Evolutionary conservation across 2,113 vertebrate species (phyloP).

Genomic region (Carassius gibelio): DNA sequence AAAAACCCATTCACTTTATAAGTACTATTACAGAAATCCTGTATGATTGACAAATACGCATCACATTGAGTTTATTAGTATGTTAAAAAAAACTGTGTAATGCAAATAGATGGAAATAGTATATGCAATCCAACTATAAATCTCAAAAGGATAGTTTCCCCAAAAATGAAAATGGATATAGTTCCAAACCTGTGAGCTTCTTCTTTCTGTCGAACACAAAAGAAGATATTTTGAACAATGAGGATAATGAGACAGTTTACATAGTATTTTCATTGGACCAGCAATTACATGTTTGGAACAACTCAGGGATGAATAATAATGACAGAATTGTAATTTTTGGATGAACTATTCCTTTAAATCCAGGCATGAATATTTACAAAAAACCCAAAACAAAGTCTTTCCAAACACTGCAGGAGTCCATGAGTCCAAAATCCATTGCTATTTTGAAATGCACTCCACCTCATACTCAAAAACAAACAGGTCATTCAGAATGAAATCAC

Average conservation of each 20-base stretch:
- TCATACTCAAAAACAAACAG: background rate
- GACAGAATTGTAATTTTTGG: no score
- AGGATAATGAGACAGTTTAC: no score
- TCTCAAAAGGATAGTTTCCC: no score
- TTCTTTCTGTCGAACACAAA: no score
- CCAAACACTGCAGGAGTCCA: background rate
- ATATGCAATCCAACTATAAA: background rate
- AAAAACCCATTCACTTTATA: no score
- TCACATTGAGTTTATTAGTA: background rate
- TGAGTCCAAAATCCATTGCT: background rate
- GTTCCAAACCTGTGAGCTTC: no score
- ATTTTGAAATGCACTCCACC: conserved; percentile 9
- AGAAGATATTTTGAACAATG: no score
- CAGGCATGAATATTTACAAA: background rate
- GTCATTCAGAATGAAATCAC: background rate
- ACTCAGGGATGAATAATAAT: no score
- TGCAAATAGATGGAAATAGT: background rate
- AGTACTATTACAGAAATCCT: background rate
- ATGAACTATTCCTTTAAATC: background rate
- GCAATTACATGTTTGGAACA: no score
- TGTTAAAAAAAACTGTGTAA: background rate
- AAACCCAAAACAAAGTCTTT: background rate
- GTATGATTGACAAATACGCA: background rate
- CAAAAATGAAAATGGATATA: background rate
- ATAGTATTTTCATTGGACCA: no score